Evolutionary conservation across 2,888 invertebrate genomes (phyloP).

Genomic region (Cyaniris semiargus): DNA sequence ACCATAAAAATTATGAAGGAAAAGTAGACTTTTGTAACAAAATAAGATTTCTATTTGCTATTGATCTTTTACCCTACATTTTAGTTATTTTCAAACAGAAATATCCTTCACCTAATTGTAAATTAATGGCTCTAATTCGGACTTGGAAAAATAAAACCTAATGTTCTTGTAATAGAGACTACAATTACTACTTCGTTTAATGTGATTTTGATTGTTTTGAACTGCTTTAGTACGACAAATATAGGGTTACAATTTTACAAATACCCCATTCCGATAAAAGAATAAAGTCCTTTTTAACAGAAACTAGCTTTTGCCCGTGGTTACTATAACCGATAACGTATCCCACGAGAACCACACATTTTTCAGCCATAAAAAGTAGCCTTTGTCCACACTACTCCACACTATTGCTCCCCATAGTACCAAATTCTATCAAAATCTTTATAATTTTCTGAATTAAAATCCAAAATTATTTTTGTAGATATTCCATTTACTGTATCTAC

Average conservation of each 20-base stretch:
- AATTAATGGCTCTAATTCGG: not conserved
- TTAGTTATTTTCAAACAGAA: not conserved
- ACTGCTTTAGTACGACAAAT: not conserved
- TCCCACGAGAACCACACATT: not conserved
- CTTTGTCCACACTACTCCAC: too few species aligned
- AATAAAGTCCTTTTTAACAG: not conserved
- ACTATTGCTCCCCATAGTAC: too few species aligned
- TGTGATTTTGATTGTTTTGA: slow-evolving; percentile 2
- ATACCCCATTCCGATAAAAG: not conserved
- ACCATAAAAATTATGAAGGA: not conserved
- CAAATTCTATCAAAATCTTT: too few species aligned
- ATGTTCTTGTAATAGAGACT: not conserved
- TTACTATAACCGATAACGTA: too few species aligned
- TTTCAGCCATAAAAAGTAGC: not conserved
- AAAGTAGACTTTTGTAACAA: not conserved
- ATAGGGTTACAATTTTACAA: not conserved
- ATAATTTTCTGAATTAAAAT: too few species aligned
- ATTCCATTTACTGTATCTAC: not conserved
- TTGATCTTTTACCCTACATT: not conserved
- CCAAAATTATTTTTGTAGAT: too few species aligned
- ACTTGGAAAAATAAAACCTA: slow-evolving; percentile 9
- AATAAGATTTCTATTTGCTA: not conserved
- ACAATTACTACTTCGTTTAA: not conserved
- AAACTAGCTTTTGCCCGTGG: too few species aligned
- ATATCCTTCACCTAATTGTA: slow-evolving; percentile 23